Evolutionary conservation across 2,797 vertebrate genomes (phyloP), one percentile per base, ranked within the genome.

Genomic region (Aplochiton taeniatus): DNA sequence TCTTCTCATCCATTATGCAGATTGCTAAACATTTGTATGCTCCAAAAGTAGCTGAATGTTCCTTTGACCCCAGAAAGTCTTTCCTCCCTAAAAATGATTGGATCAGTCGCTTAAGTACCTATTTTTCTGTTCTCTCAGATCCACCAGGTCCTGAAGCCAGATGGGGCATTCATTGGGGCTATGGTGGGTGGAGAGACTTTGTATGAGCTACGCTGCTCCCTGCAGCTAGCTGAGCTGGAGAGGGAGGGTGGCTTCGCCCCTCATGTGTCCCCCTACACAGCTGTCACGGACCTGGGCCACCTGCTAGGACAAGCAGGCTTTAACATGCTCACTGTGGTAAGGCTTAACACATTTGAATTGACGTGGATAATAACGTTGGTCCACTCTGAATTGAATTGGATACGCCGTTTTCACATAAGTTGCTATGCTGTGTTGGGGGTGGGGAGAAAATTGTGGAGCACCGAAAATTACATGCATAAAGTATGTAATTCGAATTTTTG

Each of bases 281-380:
- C 95, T 0, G 91, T 96, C 63, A 94, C 78, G 0, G 97, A 98
- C 72, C 62, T 99, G 63, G 97, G 96, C 1, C 94, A 95, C 78
- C 93, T 99, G 65, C 88, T 98, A 62, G 89, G 94, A 0, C 92
- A 88, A 83, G 95, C 96, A 14, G 95, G 96, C 75, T 98, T 99
- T 83, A 96, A 68, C 87, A 95, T 97, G 80, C 89, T 99, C 63
- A 98, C 97, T 10, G 95, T 98, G 95, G 96, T 99, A 91, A 93
- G 77, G n/a, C 31, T 31, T 31, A 31, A 31, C 6, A 6, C 31
- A 31, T 31, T 31, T 31, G 31, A 31, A 2, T 31, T 31, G n/a
- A n/a, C n/a, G 31, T 31, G 31, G 3, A 31, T 31, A 31, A 31
- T 31, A 31, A 31, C 2, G 31, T 31, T 31, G 2, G 6, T 31